These are phyloP conservation scores for Etheostoma nigrum DNA, from an alignment of 2,797 vertebrate species.

Conservation along the genomic window DNA sequence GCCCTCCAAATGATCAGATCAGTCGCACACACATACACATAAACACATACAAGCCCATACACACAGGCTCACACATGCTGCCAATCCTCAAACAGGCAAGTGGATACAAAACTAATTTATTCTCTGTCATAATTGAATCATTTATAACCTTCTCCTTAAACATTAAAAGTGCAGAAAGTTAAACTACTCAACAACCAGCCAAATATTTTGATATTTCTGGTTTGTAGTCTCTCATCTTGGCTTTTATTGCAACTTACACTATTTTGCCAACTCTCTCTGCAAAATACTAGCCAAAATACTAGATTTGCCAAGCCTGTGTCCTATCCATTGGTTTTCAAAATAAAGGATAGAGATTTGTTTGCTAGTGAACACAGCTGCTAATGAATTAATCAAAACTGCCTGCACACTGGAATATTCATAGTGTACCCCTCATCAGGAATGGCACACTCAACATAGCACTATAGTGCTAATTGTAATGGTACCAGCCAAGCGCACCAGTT, in stretches of 20 bases:
- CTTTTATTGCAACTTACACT: constrained; percentile 14
- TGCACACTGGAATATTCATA: constrained; percentile 32
- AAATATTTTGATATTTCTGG: constrained; percentile 8
- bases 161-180: constrained; percentile 13
- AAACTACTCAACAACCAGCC: not conserved
- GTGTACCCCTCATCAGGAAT: constrained; percentile 16
- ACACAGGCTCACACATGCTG: constrained; percentile 11
- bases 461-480: constrained; percentile 4
- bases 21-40: constrained; percentile 58
- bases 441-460: constrained; percentile 19
- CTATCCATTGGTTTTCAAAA: constrained; percentile 27
- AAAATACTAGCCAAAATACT: not conserved
- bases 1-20: constrained; percentile 78
- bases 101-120: constrained; percentile 11
- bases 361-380: constrained; percentile 39
- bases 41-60: constrained; percentile 18
- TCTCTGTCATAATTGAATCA: constrained; percentile 1
- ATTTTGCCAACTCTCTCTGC: constrained; percentile 12
- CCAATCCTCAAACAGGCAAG: constrained; percentile 29
- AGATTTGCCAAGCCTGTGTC: not conserved
- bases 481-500: constrained; percentile 4
- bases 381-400: constrained; percentile 49
- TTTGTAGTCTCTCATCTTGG: constrained; percentile 7
- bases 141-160: constrained; percentile 8
- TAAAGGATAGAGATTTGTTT: constrained; percentile 40